Evolutionary conservation across 2,888 invertebrate species (phyloP).

Genomic region (Pemphredon lugubris): DNA sequence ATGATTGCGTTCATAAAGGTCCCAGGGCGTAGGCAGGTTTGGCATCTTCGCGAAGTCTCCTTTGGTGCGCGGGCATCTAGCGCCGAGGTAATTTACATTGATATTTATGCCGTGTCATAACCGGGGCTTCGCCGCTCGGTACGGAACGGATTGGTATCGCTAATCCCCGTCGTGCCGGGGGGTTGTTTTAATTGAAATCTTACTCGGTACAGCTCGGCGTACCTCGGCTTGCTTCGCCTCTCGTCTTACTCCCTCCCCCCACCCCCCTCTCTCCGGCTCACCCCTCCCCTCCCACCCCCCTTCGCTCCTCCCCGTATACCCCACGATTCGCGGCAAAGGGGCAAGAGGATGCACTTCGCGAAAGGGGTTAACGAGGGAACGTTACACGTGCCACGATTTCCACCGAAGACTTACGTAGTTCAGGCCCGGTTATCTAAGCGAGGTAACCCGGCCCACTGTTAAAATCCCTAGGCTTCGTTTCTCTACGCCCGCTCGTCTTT

Average conservation of each 20-base stretch:
- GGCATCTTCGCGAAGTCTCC: conserved; percentile 57
- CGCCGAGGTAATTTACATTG: conserved; percentile 79
- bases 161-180: conserved; percentile 78
- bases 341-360: conserved; percentile 52
- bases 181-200: conserved; percentile 81
- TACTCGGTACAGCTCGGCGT: no score
- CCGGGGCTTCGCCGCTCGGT: conserved; percentile 67
- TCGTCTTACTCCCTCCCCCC: not conserved
- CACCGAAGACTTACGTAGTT: not conserved
- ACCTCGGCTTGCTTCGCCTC: conserved; percentile 41
- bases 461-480: no score
- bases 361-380: conserved; percentile 59
- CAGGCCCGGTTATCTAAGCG: not conserved
- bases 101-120: conserved; percentile 81
- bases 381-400: conserved; percentile 56
- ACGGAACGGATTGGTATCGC: conserved; percentile 78
- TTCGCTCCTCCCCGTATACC: conserved; percentile 33
- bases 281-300: not conserved
- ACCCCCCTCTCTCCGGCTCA: not conserved
- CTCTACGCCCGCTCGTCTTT: no score
- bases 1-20: conserved; percentile 73
- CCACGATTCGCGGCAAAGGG: conserved; percentile 32
- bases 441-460: no score
- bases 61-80: conserved; percentile 38
- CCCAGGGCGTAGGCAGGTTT: conserved; percentile 38